Percentiles rank a stretch among this genome's conserved stretches.
These are phyloP conservation scores for Ophioninae sp. DNA, from an alignment of 2,888 invertebrate genomes.

Conservation along the genomic window DNA sequence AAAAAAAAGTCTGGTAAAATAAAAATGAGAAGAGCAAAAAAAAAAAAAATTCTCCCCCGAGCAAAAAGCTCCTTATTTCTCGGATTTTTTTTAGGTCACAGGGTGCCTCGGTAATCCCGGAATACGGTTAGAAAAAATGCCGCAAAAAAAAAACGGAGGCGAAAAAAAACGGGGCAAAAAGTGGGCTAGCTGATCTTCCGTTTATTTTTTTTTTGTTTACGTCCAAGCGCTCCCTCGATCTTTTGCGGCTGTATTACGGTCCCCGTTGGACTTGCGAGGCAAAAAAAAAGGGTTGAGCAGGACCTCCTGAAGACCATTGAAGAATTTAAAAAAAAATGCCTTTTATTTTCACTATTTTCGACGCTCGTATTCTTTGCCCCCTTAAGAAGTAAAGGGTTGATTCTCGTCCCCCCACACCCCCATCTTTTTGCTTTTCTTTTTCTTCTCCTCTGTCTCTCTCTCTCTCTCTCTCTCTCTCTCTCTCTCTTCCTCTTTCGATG, in stretches of 20 bases:
- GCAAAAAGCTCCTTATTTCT: background rate
- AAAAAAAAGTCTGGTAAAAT: constrained; percentile 4
- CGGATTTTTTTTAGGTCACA: constrained; percentile 62
- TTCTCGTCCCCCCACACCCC: background rate
- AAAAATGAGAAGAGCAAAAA: constrained; percentile 1
- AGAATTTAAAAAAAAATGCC: constrained; percentile 20
- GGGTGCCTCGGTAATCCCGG: constrained; percentile 4
- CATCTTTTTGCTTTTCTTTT: too few species aligned
- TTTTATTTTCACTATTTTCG: constrained; percentile 7
- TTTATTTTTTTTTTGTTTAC: constrained; percentile 10
- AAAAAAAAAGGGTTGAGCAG: constrained; percentile 59
- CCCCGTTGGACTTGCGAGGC: constrained; percentile 38
- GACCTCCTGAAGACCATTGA: background rate
- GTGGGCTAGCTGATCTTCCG: constrained; percentile 36
- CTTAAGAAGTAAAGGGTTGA: constrained; percentile 51
- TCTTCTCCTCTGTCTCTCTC: background rate
- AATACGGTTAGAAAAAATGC: constrained; percentile 53
- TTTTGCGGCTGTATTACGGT: constrained; percentile 59
- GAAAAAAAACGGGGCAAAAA: constrained; percentile 70
- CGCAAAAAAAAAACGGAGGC: constrained; percentile 33
- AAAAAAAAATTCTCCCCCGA: constrained; percentile 3
- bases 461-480: background rate
- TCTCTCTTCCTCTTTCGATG: constrained; percentile 19
- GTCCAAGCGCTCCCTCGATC: background rate
- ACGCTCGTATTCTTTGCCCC: background rate